Percentiles rank a stretch among this genome's conserved stretches.
phyloP scores from a whole-genome alignment of 2,797 vertebrate genomes.

The Amblyopsis hoosieri region DNA sequence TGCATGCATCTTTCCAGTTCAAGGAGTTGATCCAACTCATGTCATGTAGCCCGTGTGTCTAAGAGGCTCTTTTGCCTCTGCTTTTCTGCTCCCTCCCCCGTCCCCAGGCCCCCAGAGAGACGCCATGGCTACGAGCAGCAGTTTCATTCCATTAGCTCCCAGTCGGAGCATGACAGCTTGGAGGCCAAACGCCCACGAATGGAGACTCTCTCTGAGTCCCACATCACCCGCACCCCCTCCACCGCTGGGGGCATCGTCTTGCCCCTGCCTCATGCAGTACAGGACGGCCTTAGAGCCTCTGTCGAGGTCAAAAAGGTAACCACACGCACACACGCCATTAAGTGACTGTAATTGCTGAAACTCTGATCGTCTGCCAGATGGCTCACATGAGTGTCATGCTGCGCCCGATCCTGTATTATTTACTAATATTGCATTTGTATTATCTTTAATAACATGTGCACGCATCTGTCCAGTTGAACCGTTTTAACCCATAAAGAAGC shows the following conservation, averaged over 20 bases:
- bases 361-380: too few relatives aligned
- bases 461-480: too few relatives aligned
- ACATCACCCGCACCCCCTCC: constrained; percentile 83
- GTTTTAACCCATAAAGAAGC: too few relatives aligned
- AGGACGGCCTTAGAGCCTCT: constrained; percentile 86
- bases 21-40: neutral
- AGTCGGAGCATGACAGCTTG: constrained; percentile 87
- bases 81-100: neutral
- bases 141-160: constrained; percentile 84
- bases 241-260: constrained; percentile 80
- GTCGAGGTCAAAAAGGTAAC: constrained; percentile 93
- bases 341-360: too few relatives aligned
- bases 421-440: too few relatives aligned
- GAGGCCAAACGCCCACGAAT: constrained; percentile 93
- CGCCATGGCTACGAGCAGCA: constrained; percentile 92
- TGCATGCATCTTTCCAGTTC: too few relatives aligned
- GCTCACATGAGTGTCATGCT: too few relatives aligned
- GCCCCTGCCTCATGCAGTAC: constrained; percentile 84
- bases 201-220: constrained; percentile 87
- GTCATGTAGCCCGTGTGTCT: constrained; percentile 4
- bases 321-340: too few relatives aligned
- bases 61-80: constrained; percentile 30
- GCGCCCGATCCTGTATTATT: too few relatives aligned
- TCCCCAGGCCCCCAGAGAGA: constrained; percentile 91
- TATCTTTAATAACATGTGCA: too few relatives aligned